These are phyloP conservation scores for Petrocephalus zakoni DNA, from an alignment of 2,113 vertebrate species.

Conservation along the genomic window DNA sequence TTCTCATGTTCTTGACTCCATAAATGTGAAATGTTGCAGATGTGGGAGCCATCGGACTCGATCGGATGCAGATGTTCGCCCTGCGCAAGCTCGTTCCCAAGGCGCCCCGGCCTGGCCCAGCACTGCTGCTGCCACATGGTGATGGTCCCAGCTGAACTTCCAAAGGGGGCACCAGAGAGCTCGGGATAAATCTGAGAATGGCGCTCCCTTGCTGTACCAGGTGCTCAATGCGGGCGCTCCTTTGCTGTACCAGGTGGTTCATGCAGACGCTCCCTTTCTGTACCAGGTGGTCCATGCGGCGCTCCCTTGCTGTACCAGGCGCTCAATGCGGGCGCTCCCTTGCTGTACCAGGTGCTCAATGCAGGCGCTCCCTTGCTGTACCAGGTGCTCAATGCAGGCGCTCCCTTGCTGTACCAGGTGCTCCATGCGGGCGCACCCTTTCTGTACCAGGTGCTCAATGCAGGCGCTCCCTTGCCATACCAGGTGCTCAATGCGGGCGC, in stretches of 20 bases:
- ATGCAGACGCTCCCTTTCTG: too few relatives aligned
- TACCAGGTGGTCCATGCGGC: not conserved
- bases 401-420: too few relatives aligned
- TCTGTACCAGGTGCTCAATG: too few relatives aligned
- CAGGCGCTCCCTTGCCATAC: too few relatives aligned
- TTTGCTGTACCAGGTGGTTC: too few relatives aligned
- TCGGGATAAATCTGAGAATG: not conserved
- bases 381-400: too few relatives aligned
- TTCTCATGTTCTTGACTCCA: not conserved
- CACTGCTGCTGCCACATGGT: not conserved
- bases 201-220: too few relatives aligned
- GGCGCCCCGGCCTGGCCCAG: not conserved
- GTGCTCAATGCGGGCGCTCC: too few relatives aligned
- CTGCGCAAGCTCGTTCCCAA: not conserved
- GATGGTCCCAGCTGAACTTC: not conserved
- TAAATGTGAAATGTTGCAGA: not conserved
- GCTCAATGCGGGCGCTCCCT: too few relatives aligned
- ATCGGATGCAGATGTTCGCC: not conserved
- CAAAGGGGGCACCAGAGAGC: not conserved
- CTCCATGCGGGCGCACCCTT: not conserved
- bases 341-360: too few relatives aligned
- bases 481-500: too few relatives aligned
- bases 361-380: too few relatives aligned
- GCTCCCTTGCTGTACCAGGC: not conserved
- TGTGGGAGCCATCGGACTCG: not conserved